Evolutionary conservation across 2,888 invertebrate genomes (phyloP), one percentile per base, ranked within the genome.

Genomic region (Epistrophella euchroma): DNA sequence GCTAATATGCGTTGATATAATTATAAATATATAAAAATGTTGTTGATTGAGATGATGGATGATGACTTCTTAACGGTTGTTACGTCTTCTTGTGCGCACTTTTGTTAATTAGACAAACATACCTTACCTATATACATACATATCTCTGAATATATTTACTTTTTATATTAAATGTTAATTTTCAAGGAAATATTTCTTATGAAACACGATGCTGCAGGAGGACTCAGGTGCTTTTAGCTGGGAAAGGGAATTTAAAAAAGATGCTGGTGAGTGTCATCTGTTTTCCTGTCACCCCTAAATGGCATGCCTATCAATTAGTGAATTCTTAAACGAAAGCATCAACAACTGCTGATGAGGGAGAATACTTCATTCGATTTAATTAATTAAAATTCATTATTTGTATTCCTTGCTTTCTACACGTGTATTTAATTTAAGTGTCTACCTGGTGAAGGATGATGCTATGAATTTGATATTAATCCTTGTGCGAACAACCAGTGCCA

Each of bases 21-120:
- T 58, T 32, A 58, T 66, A 74, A 70, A 43, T 28, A 60, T 60
- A 71, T 28, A 55, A 47, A 66, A 66, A 55, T 56, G 37, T 52
- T 56, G 78, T 62, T 68, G 73, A 73, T 45, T 62, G 68, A 70
- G 68, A 83, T 78, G 83, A 83, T 68, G 73, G 82, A 83, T 78
- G 78, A 52, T 35, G 70, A 83, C 72, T 78, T 64, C 45, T 60
- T 60, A 78, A 78, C 47, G 68, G 73, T 78, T 62, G 56, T 70
- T 78, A 37, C 37, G 52, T 52, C 50, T 52, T 52, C 35, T 52
- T 68, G 28, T n/a, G 43, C 56, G 55, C 56, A 64, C 64, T 78
- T 60, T 62, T 68, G 74, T 83, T 83, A 83, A 70, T 78, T 74
- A 74, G 62, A 15, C 45, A 71, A 78, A 71, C 62, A 47, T 35